Evolutionary conservation across 2,797 vertebrate genomes (phyloP).

Genomic region (Balearica regulorum): DNA sequence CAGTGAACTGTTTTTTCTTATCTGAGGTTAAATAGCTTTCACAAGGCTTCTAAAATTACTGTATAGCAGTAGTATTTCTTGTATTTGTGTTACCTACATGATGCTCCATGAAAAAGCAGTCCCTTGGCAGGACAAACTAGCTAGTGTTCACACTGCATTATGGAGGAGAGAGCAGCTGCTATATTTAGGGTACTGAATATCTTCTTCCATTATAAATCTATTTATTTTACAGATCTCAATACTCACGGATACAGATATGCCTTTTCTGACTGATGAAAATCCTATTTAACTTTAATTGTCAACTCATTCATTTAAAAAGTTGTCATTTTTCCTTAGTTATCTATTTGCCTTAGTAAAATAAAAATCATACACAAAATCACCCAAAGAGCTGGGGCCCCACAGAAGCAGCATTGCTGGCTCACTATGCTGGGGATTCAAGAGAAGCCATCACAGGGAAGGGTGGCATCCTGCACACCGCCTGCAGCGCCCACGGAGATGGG

Average conservation of each 20-base stretch:
- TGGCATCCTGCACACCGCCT: neutral
- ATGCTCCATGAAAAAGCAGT: neutral
- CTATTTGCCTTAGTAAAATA: neutral
- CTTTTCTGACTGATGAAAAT: neutral
- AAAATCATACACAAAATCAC: neutral
- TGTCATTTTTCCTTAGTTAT: neutral
- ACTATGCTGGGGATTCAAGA: neutral
- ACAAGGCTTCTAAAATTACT: constrained; percentile 7
- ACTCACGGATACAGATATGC: neutral
- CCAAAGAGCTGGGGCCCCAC: neutral
- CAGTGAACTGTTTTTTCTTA: neutral
- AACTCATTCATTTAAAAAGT: neutral
- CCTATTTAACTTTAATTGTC: neutral
- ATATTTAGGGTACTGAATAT: constrained; percentile 15
- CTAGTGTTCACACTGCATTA: constrained; percentile 32
- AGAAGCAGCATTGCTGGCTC: neutral
- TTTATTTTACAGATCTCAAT: neutral
- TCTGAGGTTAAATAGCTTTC: neutral
- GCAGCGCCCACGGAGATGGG: fast-evolving
- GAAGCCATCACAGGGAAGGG: neutral
- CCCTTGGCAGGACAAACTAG: constrained; percentile 17
- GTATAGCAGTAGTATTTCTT: constrained; percentile 14
- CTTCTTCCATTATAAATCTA: neutral
- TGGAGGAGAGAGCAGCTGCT: constrained; percentile 39
- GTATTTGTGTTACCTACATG: neutral